Evolutionary conservation across 2,797 vertebrate genomes (phyloP), one percentile per base, ranked within the genome.

Genomic region (Enteromius unitaeniatus): DNA sequence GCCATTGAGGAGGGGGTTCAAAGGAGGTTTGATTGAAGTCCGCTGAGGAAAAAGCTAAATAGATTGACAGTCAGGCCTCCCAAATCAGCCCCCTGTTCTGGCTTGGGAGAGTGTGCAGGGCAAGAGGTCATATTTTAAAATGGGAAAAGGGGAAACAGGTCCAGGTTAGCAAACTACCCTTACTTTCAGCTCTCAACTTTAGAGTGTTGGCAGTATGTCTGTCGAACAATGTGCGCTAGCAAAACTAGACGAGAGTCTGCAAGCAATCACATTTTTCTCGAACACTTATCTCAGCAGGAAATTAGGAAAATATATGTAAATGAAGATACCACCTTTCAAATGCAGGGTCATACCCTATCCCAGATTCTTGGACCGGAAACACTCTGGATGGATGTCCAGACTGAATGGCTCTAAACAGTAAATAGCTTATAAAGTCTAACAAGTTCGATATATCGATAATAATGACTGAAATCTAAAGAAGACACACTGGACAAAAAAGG

Each of bases 101-200:
- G 85, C 64, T 75, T 84, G 77, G 79, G 76, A 83, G 78, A 85
- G 80, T 78, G 84, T 58, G 73, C 60, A 79, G 78, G 87, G 85
- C 86, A 81, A 88, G 69, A 81, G 86, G 85, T 88, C 83, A 84
- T 65, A 85, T 88, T 90, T 91, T 88, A 83, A 87, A 87, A 87
- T 87, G 84, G 65, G 79, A 78, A 86, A 85, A 88, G 73, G 72
- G 86, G 87, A 88, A 88, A 86, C 76, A 78, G 85, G 82, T 84
- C 60, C 79, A 85, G 79, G 73, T 88, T 86, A 75, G 72, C 68
- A 88, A 86, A 86, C 65, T 79, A 84, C 83, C 82, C 81, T 86
- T 28, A 74, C 72, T 73, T 86, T 88, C 69, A 85, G 53, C 84
- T 79, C 64, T 70, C 31, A 17, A 3, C 78, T 82, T 82, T 17